Evolutionary conservation across 2,113 vertebrate species (phyloP), one percentile per base, ranked within the genome.

Genomic region (Rhinogobius similis): DNA sequence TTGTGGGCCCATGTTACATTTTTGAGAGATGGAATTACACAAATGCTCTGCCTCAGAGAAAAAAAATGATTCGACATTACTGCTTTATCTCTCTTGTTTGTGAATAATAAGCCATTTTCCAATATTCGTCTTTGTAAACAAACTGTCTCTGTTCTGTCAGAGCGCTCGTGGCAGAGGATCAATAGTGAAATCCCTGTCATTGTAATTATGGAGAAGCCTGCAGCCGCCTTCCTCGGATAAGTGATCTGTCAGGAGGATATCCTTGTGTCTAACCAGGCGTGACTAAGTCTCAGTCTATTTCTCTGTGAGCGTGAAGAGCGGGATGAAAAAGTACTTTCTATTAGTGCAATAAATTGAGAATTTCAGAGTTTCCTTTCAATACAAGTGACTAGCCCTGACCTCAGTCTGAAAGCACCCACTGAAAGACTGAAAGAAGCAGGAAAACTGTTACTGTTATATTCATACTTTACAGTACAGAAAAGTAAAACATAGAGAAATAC

Each of bases 341-440:
- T 29, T 43, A 43, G 56, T 39, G 74, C 85, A 86, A 88, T 89
- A 79, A 74, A 72, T n/a, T n/a, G n/a, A n/a, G n/a, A 68, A 63
- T 73, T 43, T 89, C 65, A 79, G 83, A 67, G 32, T 65, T 65
- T 64, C 14, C 65, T 72, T 72, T 70, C 48, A 73, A 65, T 79
- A 39, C 44, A 83, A 83, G 74, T 77, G 79, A 73, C 81, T 23
- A 3, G 53, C 77, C 73, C 63, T 64, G 68, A 68, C 53, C 65
- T 18, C 0, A 1, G 39, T 70, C 62, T 76, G 14, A 72, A 14
- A 24, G 38, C 23, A 2, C 39, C 2, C 10, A 12, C 10, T 1
- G 10, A 36, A 8, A 36, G 8, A 36, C 32, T 5, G 32, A 8
- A 3, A 36, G 32, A 8, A 5, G 39, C 39, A 41, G 39, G 3